These are phyloP conservation scores for Zaprionus bogoriensis DNA, from an alignment of 2,888 invertebrate species.

Conservation along the genomic window DNA sequence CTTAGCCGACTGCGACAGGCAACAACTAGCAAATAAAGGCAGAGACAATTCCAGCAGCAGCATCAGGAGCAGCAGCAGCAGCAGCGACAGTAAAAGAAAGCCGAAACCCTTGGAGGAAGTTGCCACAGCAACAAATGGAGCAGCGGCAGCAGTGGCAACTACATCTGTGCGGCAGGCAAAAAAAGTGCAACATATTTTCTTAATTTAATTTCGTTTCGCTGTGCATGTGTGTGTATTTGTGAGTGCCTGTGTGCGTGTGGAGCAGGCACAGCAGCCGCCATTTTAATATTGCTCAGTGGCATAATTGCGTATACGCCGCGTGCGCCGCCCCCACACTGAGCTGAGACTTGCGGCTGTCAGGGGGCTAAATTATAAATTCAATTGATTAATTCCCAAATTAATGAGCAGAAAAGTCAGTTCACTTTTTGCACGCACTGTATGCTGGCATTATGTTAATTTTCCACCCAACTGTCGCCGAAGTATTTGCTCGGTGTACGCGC, in stretches of 20 bases:
- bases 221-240: constrained; percentile 11
- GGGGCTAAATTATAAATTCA: constrained; percentile 57
- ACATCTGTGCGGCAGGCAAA: constrained; percentile 43
- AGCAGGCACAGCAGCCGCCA: constrained; percentile 26
- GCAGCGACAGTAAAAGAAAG: constrained; percentile 7
- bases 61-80: constrained; percentile 9
- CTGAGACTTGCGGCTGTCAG: neutral
- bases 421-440: neutral
- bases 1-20: constrained; percentile 19
- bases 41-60: constrained; percentile 53
- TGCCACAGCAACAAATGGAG: constrained; percentile 10
- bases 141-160: constrained; percentile 11
- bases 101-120: constrained; percentile 35
- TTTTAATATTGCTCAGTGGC: constrained; percentile 63
- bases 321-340: constrained; percentile 22
- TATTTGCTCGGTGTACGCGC: neutral
- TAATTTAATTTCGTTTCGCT: constrained; percentile 65
- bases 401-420: constrained; percentile 1
- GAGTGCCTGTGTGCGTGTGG: constrained; percentile 4
- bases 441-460: constrained; percentile 31
- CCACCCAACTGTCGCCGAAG: no score
- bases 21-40: constrained; percentile 52
- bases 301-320: constrained; percentile 74
- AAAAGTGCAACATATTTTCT: constrained; percentile 72
- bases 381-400: constrained; percentile 61